Conservation (phyloP, 2,888 invertebrate species). For the Perizoma flavofasciatum region DNA sequence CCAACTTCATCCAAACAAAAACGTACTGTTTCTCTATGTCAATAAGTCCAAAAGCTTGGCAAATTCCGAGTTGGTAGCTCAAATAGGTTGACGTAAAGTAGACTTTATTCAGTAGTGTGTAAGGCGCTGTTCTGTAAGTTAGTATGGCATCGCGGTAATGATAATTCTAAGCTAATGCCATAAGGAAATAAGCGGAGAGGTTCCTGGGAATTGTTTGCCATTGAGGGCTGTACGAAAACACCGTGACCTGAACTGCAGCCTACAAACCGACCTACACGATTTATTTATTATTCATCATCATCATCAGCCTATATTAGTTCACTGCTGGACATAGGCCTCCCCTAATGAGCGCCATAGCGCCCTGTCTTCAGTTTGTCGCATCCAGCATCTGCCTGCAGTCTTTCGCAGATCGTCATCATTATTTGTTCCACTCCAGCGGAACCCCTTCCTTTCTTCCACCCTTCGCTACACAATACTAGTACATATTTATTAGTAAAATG, state of each 20-base stretch:
- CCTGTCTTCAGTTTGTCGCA: too few relatives aligned
- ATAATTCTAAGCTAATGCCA: conserved; percentile 77
- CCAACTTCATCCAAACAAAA: conserved; percentile 47
- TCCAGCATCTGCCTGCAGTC: too few relatives aligned
- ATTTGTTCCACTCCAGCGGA: too few relatives aligned
- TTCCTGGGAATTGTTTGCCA: conserved; percentile 63
- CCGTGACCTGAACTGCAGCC: conserved; percentile 28
- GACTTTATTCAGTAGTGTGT: conserved; percentile 53
- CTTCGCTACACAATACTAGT: too few relatives aligned
- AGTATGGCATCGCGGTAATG: conserved; percentile 59
- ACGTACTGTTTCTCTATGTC: conserved; percentile 49
- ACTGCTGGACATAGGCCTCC: too few relatives aligned
- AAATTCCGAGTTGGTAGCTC: conserved; percentile 45
- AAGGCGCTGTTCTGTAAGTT: conserved; percentile 50
- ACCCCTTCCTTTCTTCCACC: too few relatives aligned
- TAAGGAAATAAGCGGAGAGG: conserved; percentile 67
- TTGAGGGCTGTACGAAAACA: conserved; percentile 41
- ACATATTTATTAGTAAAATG: too few relatives aligned
- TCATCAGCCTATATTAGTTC: too few relatives aligned
- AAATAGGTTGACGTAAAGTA: conserved; percentile 47
- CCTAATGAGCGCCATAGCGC: too few relatives aligned
- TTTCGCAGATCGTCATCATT: too few relatives aligned
- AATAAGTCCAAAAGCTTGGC: conserved; percentile 44
- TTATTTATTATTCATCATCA: too few relatives aligned
- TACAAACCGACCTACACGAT: background rate